These are phyloP conservation scores for Abrostola tripartita DNA, from an alignment of 2,888 invertebrate genomes.

Conservation along the genomic window DNA sequence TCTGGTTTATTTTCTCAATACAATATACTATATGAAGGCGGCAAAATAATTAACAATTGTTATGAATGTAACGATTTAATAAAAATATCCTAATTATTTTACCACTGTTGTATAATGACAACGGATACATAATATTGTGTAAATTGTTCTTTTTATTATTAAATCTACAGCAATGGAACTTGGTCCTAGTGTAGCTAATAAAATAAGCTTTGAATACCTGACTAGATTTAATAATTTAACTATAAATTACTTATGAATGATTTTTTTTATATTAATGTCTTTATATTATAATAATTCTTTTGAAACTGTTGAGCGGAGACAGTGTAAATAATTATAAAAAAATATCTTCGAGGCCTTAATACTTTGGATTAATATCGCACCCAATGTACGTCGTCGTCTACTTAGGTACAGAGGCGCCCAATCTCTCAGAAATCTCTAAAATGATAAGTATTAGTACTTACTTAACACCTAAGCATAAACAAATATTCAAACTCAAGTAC, in stretches of 20 bases:
- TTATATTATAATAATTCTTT: constrained; percentile 16
- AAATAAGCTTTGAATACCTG: constrained; percentile 69
- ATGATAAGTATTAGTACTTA: too few species aligned
- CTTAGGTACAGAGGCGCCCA: constrained; percentile 3
- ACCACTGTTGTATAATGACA: constrained; percentile 34
- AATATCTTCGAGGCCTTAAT: constrained; percentile 38
- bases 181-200: constrained; percentile 55
- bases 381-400: constrained; percentile 7
- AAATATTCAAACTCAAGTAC: too few species aligned
- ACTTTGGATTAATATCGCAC: constrained; percentile 12
- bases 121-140: constrained; percentile 35
- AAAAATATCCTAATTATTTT: constrained; percentile 28
- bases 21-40: constrained; percentile 39
- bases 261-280: constrained; percentile 21
- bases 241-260: constrained; percentile 37
- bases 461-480: too few species aligned
- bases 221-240: constrained; percentile 66
- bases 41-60: constrained; percentile 30
- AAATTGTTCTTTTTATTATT: constrained; percentile 47
- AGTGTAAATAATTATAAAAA: constrained; percentile 30
- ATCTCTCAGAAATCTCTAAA: background rate
- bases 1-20: constrained; percentile 58
- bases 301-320: constrained; percentile 44
- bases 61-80: background rate
- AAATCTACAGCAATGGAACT: constrained; percentile 42